Percentiles rank a stretch among this genome's conserved stretches.
phyloP scores from a whole-genome alignment of 2,888 invertebrate species.

The Melolontha melolontha region DNA sequence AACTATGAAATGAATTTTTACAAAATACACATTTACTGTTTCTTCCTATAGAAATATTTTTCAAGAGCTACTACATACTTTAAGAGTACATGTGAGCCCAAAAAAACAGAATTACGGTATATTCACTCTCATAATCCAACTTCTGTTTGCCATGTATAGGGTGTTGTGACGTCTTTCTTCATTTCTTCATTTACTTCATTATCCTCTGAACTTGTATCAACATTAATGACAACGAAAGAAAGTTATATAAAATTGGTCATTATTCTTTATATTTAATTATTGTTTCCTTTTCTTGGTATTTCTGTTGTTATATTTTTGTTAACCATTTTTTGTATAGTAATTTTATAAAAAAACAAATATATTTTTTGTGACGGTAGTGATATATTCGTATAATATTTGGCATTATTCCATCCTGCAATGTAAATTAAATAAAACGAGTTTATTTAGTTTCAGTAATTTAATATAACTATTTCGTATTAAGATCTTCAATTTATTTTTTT shows the following conservation, averaged over 20 bases:
- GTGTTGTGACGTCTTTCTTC: too few relatives aligned
- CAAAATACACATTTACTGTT: too few relatives aligned
- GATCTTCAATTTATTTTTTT: constrained; percentile 1
- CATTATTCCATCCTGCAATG: constrained; percentile 31
- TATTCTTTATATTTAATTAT: constrained; percentile 9
- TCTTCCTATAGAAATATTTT: too few relatives aligned
- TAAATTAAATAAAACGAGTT: background rate
- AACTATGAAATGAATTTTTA: too few relatives aligned
- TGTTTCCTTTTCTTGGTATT: constrained; percentile 22
- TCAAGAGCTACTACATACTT: too few relatives aligned
- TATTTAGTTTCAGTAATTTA: constrained; percentile 14
- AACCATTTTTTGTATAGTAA: constrained; percentile 37
- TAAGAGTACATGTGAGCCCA: too few relatives aligned
- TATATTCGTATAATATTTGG: constrained; percentile 30
- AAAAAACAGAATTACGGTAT: too few relatives aligned
- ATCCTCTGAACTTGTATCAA: too few relatives aligned
- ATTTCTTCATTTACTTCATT: too few relatives aligned
- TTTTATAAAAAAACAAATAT: constrained; percentile 36
- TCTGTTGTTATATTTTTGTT: constrained; percentile 37
- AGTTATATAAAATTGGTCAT: constrained; percentile 12
- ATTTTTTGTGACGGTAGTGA: constrained; percentile 38
- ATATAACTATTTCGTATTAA: constrained; percentile 1
- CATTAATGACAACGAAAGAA: background rate
- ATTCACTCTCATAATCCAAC: too few relatives aligned
- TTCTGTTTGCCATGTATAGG: too few relatives aligned